These are phyloP conservation scores for Cyrtorhinus lividipennis DNA, from an alignment of 1,140 invertebrate genomes.

Conservation along the genomic window DNA sequence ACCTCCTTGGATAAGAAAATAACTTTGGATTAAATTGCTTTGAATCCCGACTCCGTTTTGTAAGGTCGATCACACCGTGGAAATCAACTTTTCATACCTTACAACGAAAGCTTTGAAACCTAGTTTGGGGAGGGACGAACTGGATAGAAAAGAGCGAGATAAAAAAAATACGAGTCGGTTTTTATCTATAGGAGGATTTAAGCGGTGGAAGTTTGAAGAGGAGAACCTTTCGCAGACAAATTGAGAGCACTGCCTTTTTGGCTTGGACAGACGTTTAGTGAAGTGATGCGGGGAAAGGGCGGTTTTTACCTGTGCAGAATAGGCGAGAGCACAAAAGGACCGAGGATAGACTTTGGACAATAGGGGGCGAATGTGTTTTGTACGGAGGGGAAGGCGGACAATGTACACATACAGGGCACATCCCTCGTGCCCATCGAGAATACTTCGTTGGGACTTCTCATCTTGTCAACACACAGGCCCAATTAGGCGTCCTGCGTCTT, in stretches of 20 bases:
- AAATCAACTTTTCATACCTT: background rate
- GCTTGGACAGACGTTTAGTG: conserved; percentile 6
- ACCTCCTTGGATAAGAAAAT: background rate
- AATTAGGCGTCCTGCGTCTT: background rate
- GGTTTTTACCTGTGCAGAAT: background rate
- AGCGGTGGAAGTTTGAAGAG: conserved; percentile 1
- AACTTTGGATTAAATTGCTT: background rate
- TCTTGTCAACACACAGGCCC: conserved; percentile 5
- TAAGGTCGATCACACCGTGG: background rate
- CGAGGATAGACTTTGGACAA: conserved; percentile 1
- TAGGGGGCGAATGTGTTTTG: background rate
- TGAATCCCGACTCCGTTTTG: background rate
- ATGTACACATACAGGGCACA: background rate
- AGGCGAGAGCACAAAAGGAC: background rate
- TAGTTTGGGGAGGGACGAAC: background rate
- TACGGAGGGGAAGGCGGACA: background rate
- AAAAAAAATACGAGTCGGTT: background rate
- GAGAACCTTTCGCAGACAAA: background rate
- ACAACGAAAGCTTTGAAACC: background rate
- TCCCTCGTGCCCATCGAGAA: background rate
- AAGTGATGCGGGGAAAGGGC: background rate
- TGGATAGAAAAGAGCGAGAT: background rate
- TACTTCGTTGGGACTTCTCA: background rate
- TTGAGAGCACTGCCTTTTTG: conserved; percentile 4
- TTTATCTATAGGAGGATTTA: conserved; percentile 5